Percentiles rank a stretch among this genome's conserved stretches.
These are phyloP conservation scores for Hippopotamyrus pictus DNA, from an alignment of 2,797 vertebrate genomes.

Conservation along the genomic window DNA sequence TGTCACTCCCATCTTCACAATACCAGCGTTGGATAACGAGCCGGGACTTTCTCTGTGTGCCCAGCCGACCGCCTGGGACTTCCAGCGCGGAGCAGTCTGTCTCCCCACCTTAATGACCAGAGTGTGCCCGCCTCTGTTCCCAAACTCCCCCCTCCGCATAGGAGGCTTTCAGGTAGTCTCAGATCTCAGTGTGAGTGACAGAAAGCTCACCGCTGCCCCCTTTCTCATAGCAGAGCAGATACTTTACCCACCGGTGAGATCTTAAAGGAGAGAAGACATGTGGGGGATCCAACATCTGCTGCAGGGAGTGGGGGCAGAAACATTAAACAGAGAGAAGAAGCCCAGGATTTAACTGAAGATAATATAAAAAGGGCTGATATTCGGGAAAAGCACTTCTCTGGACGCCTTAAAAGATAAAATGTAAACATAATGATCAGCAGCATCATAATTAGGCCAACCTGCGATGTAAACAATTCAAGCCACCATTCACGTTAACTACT, in stretches of 20 bases:
- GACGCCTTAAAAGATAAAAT: not conserved
- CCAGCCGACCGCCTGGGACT: not conserved
- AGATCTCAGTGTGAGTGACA: not conserved
- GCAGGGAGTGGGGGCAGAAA: not conserved
- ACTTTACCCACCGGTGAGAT: not conserved
- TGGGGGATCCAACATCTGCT: not conserved
- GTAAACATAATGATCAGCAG: not conserved
- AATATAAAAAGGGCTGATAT: not conserved
- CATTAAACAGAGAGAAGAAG: not conserved
- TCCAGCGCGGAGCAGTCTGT: not conserved
- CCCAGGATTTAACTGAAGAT: not conserved
- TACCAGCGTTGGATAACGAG: not conserved
- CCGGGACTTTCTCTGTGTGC: not conserved
- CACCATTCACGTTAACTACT: not conserved
- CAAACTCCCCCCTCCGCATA: not conserved
- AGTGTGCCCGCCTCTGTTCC: not conserved
- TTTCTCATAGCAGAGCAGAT: not conserved
- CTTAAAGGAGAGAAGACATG: not conserved
- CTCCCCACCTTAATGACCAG: not conserved
- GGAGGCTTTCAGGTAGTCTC: not conserved
- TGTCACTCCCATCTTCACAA: not conserved
- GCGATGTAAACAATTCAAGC: not conserved
- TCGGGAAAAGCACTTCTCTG: not conserved
- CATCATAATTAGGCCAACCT: not conserved
- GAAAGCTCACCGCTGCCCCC: not conserved